Base-by-base conservation (phyloP, 1,140 invertebrate species). In the Whitmania pigra region DNA sequence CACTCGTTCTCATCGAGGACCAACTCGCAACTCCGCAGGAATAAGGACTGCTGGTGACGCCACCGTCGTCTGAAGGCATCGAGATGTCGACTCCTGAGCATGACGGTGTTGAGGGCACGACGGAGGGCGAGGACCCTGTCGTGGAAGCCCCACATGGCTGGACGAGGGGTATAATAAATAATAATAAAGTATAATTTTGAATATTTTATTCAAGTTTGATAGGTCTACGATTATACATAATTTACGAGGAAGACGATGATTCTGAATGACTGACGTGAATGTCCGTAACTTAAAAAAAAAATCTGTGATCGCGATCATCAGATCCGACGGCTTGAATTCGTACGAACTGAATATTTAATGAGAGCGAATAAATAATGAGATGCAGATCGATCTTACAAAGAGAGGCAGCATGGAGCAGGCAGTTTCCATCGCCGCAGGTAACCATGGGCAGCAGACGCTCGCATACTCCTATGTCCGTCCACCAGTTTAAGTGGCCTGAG, bases 121-220 rank as follows among this genome's bases (percentile, higher is more conserved):
- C 92, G 84, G 69, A 94, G 82, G 17, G 89, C 90, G 68, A 94
- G 82, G 72, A 90, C 84, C 75, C 91, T 84, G 79, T 94, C 91
- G 77, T 93, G 91, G 78, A 93, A 91, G 17, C 91, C 91, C 87
- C 90, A 94, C 82, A 93, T 92, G 0, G 89, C 87, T 88, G 77
- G 49, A 78, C 78, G 25, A 53, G 49, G 53, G 17, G 22, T 13
- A 18, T n/a, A 17, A 31, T n/a, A n/a, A n/a, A n/a, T n/a, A n/a
- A n/a, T n/a, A n/a, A n/a, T n/a, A n/a, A n/a, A n/a, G n/a, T n/a
- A n/a, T n/a, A 40, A 29, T 43, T 68, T n/a, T 31, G n/a, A 68
- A 13, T 40, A 69, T 57, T 63, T 4, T n/a, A 4, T 7, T n/a
- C 7, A 25, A 22, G 22, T 63, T 31, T 49, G n/a, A n/a, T n/a